These are phyloP conservation scores for Ostrea denselamellosa DNA, from an alignment of 1,140 invertebrate genomes.

Conservation along the genomic window DNA sequence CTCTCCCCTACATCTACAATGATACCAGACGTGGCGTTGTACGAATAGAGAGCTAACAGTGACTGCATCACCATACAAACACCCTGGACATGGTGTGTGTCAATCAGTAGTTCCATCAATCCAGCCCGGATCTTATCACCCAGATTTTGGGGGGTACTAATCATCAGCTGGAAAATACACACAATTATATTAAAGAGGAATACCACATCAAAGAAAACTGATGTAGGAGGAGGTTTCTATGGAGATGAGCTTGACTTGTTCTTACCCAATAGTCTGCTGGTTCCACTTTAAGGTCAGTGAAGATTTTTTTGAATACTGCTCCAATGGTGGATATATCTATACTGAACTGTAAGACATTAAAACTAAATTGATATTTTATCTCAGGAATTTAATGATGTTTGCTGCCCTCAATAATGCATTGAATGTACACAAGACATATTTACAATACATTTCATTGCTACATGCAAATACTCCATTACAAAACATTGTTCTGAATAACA, in stretches of 20 bases:
- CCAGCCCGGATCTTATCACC: slow-evolving; percentile 77
- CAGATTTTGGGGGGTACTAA: slow-evolving; percentile 80
- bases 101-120: slow-evolving; percentile 78
- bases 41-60: slow-evolving; percentile 83
- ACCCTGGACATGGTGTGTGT: slow-evolving; percentile 78
- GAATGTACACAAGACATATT: not conserved
- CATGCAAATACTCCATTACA: not conserved
- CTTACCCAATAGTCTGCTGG: slow-evolving; percentile 78
- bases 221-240: not conserved
- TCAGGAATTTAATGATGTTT: not conserved
- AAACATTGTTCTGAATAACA: too few relatives aligned
- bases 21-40: slow-evolving; percentile 83
- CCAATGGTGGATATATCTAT: slow-evolving; percentile 75
- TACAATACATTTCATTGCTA: not conserved
- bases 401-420: not conserved
- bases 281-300: slow-evolving; percentile 79
- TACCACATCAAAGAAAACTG: too few relatives aligned
- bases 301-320: slow-evolving; percentile 80
- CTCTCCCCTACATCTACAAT: slow-evolving; percentile 84
- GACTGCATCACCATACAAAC: slow-evolving; percentile 83
- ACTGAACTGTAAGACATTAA: slow-evolving; percentile 66
- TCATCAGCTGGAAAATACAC: slow-evolving; percentile 72
- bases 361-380: not conserved
- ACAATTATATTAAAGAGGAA: not conserved
- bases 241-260: slow-evolving; percentile 1